Evolutionary conservation across 2,113 vertebrate species (phyloP), one percentile per base, ranked within the genome.

Genomic region (Nothocercus nigrocapillus): DNA sequence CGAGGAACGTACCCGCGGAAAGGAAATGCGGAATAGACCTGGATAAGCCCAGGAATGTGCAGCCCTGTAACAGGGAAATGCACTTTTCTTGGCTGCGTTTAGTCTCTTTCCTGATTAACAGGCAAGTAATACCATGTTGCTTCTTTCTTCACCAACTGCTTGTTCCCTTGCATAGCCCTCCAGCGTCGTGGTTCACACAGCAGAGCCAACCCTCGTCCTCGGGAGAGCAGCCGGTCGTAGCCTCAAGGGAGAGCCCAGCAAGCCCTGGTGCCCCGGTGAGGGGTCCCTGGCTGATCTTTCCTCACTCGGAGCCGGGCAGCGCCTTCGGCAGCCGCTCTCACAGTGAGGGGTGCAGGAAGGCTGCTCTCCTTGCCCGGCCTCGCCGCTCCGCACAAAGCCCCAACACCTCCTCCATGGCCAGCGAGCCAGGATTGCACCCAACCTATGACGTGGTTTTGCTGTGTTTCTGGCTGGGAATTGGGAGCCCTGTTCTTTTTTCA

Each of bases 101-200:
- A 44, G 18, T 13, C 44, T 27, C 36, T 86, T 76, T 28, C 15
- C 45, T 36, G 64, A 66, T 38, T 61, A 82, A 76, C 13, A 27
- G 25, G 36, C 13, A 92, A 54, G 73, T 25, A 3, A 42, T 27
- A 77, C 1, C 1, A 10, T 12, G 24, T 45, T n/a, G 14, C n/a
- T 63, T 63, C 27, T 51, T 67, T 47, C 34, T 80, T 81, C 73
- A 80, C 49, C 40, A 47, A 14, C 47, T 42, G 30, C 64, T 44
- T 13, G 8, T 8, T 63, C 40, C 45, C 58, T 40, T 0, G 1
- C 14, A 30, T 14, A 85, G 58, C 36, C 30, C 30, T 58, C 77
- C 42, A 22, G 34, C 30, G 10, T 21, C 1, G 0, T 2, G 18
- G n/a, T 32, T 66, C 8, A 0, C 27, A 19, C 0, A 1, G 28